Evolutionary conservation across 2,888 invertebrate genomes (phyloP), one percentile per base, ranked within the genome.

Genomic region (Eristalis intricaria): DNA sequence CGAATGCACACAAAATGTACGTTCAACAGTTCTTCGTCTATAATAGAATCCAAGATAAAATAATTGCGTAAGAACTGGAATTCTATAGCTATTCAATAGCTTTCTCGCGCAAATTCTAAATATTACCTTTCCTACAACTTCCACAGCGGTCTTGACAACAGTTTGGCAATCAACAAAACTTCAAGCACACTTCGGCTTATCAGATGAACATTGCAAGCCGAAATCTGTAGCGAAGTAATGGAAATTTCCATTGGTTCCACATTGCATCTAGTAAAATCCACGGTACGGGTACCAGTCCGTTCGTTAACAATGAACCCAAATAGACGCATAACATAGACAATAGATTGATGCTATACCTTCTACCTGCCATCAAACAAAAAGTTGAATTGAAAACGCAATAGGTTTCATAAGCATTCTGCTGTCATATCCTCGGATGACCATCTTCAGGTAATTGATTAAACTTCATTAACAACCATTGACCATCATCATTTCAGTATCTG

Each of bases 401-500:
- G 19, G 50, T 50, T 50, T 50, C 50, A 50, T 50, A 50, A 50
- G 50, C 50, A 50, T 8, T 50, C 50, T 19, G 8, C 50, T 19
- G 8, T 50, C 50, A 1, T 50, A 50, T 50, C 50, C 50, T 19
- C 7, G 10, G 19, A 50, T 50, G 19, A 19, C 50, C 50, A 50
- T 19, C 50, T 2, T 50, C 19, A 19, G 19, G n/a, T 50, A 50
- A 50, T 50, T 50, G 50, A 4, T 15, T 1, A 19, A 43, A 60
- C 22, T 60, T 60, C 22, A 60, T 60, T 26, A 23, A 13, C 60
- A n/a, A 23, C 13, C 10, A 40, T 3, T 22, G 2, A 4, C 10
- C 35, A 5, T 38, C n/a, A 43, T 61, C 23, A 50, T 84, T 80
- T 73, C 77, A 26, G 15, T 50, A 26, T 77, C 50, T 85, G 26